Percentiles rank a stretch among this genome's conserved stretches.
These are phyloP conservation scores for Cynodonichthys magdalenae DNA, from an alignment of 2,797 vertebrate species.

Conservation along the genomic window DNA sequence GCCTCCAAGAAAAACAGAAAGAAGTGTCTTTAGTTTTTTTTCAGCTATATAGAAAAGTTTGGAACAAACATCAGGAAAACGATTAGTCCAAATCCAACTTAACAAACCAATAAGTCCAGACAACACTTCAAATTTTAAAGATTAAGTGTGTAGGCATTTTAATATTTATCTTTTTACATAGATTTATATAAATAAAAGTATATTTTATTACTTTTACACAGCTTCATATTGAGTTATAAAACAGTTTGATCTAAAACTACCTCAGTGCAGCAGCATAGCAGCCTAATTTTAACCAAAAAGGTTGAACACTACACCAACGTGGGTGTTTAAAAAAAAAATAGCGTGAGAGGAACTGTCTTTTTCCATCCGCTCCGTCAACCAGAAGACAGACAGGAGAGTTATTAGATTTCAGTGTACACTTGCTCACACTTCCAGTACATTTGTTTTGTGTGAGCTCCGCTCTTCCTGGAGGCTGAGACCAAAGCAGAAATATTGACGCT, in stretches of 20 bases:
- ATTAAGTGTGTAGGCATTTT: too few species aligned
- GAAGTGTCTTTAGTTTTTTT: too few species aligned
- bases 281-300: neutral
- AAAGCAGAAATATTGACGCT: conserved; percentile 57
- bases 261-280: neutral
- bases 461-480: conserved; percentile 50
- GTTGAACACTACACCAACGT: neutral
- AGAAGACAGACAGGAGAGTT: conserved; percentile 35
- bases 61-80: too few species aligned
- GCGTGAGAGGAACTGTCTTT: conserved; percentile 6
- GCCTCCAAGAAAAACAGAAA: too few species aligned
- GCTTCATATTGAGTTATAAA: neutral
- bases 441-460: conserved; percentile 47
- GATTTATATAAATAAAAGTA: neutral
- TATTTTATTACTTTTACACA: neutral
- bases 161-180: too few species aligned
- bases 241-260: neutral
- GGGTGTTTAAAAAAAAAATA: neutral
- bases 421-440: conserved; percentile 38
- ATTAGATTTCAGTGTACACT: conserved; percentile 41
- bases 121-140: too few species aligned
- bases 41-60: too few species aligned
- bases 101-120: too few species aligned
- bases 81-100: too few species aligned
- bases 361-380: conserved; percentile 18